These are phyloP conservation scores for Drosophila nannoptera DNA, from an alignment of 1,140 invertebrate species.

Conservation along the genomic window DNA sequence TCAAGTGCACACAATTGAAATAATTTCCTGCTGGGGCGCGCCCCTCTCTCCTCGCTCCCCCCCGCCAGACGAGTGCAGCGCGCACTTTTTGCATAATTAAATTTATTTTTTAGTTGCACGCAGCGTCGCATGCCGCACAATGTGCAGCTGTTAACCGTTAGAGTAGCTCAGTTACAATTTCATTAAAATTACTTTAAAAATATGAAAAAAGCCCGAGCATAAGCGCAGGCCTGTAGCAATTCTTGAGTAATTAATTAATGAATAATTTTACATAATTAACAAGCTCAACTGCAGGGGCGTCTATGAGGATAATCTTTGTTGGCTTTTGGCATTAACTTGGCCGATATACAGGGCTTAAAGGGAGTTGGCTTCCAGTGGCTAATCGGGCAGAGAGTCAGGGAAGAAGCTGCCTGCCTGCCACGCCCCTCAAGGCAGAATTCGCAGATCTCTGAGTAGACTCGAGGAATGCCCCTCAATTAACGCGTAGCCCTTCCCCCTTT, in stretches of 20 bases:
- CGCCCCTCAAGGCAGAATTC: too few species aligned
- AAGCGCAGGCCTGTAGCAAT: neutral
- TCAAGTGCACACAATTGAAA: constrained; percentile 77
- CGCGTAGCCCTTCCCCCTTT: constrained; percentile 15
- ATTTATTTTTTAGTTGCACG: constrained; percentile 73
- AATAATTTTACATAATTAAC: too few species aligned
- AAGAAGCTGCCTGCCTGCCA: too few species aligned
- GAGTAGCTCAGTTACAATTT: constrained; percentile 62
- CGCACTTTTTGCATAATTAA: constrained; percentile 76
- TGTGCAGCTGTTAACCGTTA: constrained; percentile 30
- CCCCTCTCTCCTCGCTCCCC: constrained; percentile 14
- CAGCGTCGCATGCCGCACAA: constrained; percentile 26
- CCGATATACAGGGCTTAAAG: too few species aligned
- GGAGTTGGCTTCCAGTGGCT: too few species aligned
- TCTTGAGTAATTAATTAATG: too few species aligned
- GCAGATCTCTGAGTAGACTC: too few species aligned
- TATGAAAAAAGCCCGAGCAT: constrained; percentile 4
- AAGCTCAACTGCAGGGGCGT: too few species aligned
- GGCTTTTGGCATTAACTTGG: too few species aligned
- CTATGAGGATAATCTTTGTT: too few species aligned
- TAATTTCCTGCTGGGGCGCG: constrained; percentile 60
- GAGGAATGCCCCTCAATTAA: too few species aligned
- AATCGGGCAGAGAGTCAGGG: too few species aligned
- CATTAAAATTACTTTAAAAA: constrained; percentile 63
- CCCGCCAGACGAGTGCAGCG: constrained; percentile 50